A percentile compares a stretch with the other conserved stretches of the same genome.
Evolutionary conservation across 2,888 invertebrate genomes (phyloP).

Genomic region (Chymomyza fuscimana): DNA sequence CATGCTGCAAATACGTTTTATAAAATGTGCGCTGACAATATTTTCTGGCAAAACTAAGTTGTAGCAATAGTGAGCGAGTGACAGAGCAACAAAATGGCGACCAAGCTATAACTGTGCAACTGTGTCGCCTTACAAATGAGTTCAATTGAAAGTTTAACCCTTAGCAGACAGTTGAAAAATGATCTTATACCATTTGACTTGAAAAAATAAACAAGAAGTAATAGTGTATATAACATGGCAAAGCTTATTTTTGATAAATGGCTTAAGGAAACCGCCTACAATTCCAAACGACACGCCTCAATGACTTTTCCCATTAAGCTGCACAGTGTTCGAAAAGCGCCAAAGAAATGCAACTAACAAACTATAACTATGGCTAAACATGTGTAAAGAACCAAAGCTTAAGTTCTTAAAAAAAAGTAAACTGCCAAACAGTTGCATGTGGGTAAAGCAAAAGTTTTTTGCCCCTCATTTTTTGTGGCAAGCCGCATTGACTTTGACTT

Average conservation of each 20-base stretch:
- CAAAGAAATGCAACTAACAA: not conserved
- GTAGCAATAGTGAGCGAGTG: not conserved
- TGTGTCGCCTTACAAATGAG: slow-evolving; percentile 42
- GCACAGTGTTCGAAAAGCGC: slow-evolving; percentile 26
- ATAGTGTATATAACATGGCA: slow-evolving; percentile 27
- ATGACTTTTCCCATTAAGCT: slow-evolving; percentile 67
- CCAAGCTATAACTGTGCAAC: not conserved
- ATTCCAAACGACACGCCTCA: slow-evolving; percentile 28
- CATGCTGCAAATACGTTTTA: slow-evolving; percentile 46
- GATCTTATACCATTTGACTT: slow-evolving; percentile 34
- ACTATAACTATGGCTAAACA: not conserved
- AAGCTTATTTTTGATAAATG: slow-evolving; percentile 58
- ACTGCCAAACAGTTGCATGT: slow-evolving; percentile 59
- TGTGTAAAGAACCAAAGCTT: not conserved
- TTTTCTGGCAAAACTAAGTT: slow-evolving; percentile 2
- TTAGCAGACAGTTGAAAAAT: slow-evolving; percentile 48
- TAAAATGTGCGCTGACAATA: slow-evolving; percentile 15
- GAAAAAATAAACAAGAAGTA: slow-evolving; percentile 12
- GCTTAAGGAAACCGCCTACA: slow-evolving; percentile 19
- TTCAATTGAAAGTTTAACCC: slow-evolving; percentile 62
- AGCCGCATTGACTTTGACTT: not conserved
- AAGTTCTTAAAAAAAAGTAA: slow-evolving; percentile 18
- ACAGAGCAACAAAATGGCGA: slow-evolving; percentile 11
- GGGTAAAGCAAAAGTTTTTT: slow-evolving; percentile 51
- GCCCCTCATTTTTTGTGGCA: slow-evolving; percentile 48